phyloP scores from a whole-genome alignment of 2,797 vertebrate genomes.

The Pitangus sulphuratus region DNA sequence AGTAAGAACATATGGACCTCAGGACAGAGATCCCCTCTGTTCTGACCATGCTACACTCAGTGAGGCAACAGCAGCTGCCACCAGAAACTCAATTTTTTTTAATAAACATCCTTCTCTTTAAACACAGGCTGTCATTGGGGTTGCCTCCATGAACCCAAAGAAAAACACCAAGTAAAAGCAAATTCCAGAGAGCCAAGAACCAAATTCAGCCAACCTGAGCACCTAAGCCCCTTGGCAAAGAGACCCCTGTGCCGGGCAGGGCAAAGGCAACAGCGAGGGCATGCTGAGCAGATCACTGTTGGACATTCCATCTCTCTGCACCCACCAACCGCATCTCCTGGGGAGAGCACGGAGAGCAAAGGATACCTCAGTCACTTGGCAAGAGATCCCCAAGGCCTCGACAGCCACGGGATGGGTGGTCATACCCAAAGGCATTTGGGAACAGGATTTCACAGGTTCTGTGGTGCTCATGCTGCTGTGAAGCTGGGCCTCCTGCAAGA shows the following conservation, averaged over 20 bases:
- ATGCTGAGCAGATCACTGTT: rapidly evolving
- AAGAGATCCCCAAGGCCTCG: not conserved
- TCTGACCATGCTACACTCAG: not conserved
- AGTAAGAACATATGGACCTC: not conserved
- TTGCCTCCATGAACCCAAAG: not conserved
- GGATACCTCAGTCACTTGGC: not conserved
- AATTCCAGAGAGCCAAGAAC: not conserved
- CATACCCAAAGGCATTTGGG: not conserved
- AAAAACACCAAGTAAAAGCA: not conserved
- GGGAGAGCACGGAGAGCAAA: not conserved
- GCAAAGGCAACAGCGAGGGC: rapidly evolving
- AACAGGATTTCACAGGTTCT: not conserved
- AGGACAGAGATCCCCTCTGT: not conserved
- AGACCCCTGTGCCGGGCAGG: not conserved
- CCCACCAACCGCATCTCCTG: not conserved
- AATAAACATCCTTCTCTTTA: not conserved
- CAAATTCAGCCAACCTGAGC: not conserved
- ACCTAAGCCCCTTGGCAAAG: not conserved
- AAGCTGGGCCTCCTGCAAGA: not conserved
- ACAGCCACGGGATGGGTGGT: rapidly evolving
- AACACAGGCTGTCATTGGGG: not conserved
- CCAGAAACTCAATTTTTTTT: not conserved
- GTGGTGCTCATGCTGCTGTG: not conserved
- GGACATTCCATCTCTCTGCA: not conserved
- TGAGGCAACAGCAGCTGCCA: not conserved